Conservation (phyloP, 2,113 vertebrate genomes). For the Pygathrix nemaeus region DNA sequence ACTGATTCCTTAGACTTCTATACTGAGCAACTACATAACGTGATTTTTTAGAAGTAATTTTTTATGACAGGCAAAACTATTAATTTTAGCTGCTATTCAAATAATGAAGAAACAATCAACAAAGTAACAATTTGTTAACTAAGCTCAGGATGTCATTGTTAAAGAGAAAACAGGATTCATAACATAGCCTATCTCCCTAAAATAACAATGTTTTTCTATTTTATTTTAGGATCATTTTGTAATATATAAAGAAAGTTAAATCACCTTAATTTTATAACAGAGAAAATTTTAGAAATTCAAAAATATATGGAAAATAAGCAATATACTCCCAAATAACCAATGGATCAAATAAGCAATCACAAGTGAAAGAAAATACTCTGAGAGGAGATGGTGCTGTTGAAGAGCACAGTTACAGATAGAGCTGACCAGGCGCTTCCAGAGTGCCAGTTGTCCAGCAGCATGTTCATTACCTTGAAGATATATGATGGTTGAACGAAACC, state of each 20-base stretch:
- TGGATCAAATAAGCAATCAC: not conserved
- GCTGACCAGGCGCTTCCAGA: conserved; percentile 91
- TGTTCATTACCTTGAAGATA: conserved; percentile 92
- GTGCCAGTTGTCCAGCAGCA: conserved; percentile 91
- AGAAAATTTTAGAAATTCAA: not conserved
- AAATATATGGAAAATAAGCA: not conserved
- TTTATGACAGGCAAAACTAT: not conserved
- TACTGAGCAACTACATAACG: not conserved
- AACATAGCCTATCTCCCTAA: not conserved
- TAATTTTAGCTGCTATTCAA: not conserved
- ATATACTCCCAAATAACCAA: not conserved
- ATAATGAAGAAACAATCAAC: not conserved
- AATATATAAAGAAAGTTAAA: not conserved
- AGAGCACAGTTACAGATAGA: conserved; percentile 89
- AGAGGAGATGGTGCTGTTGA: conserved; percentile 74
- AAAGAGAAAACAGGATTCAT: not conserved
- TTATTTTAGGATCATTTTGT: not conserved
- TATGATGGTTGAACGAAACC: conserved; percentile 93
- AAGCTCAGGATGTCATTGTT: not conserved
- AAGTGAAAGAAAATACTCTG: not conserved
- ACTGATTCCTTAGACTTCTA: not conserved
- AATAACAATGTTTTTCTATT: not conserved
- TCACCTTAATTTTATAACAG: not conserved
- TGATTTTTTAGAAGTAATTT: not conserved
- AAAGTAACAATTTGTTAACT: conserved; percentile 11